These are phyloP conservation scores for Stichopus horrens DNA, from an alignment of 53 echinoderm and acorn worm genomes.

Conservation along the genomic window DNA sequence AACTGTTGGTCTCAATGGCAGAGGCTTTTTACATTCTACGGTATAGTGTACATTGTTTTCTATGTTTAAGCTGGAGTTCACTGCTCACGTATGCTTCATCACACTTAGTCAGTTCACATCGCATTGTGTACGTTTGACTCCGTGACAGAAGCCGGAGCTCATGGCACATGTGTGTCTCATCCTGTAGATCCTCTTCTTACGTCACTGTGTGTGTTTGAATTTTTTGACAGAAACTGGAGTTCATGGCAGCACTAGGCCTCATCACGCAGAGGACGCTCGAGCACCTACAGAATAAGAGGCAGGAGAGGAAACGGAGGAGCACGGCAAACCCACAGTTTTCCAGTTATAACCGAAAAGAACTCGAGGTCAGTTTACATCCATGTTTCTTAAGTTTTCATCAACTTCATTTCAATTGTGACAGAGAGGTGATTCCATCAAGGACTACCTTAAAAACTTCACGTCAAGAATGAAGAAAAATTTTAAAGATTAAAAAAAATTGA, in stretches of 20 bases:
- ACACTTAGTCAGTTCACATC: no score
- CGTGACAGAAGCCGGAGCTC: no score
- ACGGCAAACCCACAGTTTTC: constrained; percentile 99
- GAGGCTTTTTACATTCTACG: no score
- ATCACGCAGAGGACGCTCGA: constrained; percentile 86
- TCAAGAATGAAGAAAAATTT: no score
- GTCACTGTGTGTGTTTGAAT: background rate
- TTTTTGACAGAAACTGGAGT: constrained; percentile 79
- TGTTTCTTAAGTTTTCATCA: background rate
- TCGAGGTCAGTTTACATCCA: constrained; percentile 60
- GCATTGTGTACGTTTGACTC: no score
- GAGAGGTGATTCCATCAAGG: no score
- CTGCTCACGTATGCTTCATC: no score
- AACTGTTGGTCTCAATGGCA: no score
- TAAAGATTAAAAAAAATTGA: no score
- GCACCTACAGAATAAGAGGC: constrained; percentile 84
- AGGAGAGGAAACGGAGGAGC: constrained; percentile 88
- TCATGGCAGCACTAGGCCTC: constrained; percentile 93
- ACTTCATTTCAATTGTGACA: background rate
- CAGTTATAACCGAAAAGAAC: constrained; percentile 85
- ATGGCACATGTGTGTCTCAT: background rate
- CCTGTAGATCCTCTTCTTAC: background rate
- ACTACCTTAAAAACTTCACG: no score
- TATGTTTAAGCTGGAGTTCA: no score
- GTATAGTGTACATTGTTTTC: no score